These are phyloP conservation scores for Bubo scandiacus DNA, from an alignment of 2,113 vertebrate genomes.

Conservation along the genomic window DNA sequence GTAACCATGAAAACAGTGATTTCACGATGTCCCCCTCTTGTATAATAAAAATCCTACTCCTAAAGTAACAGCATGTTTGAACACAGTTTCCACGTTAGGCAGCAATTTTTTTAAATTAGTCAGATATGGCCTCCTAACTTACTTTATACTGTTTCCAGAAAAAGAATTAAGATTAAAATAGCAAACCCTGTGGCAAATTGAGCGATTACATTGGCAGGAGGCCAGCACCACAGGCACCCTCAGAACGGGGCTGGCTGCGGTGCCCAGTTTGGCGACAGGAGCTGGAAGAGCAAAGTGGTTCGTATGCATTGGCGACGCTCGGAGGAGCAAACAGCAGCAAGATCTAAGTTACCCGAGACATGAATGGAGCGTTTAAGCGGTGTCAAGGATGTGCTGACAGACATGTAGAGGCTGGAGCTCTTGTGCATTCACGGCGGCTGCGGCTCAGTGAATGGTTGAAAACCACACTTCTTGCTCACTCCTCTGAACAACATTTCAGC, in stretches of 20 bases:
- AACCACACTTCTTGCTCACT: not conserved
- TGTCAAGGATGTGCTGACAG: constrained; percentile 39
- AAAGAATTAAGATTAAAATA: constrained; percentile 17
- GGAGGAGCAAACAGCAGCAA: not conserved
- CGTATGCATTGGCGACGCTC: fast-evolving
- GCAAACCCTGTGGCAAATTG: constrained; percentile 1
- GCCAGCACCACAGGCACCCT: not conserved
- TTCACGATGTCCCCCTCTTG: not conserved
- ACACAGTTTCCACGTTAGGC: not conserved
- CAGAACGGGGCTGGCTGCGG: fast-evolving
- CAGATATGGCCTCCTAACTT: not conserved
- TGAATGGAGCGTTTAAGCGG: not conserved
- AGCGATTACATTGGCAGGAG: not conserved
- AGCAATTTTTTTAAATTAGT: not conserved
- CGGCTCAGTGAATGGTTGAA: not conserved
- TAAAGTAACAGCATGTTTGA: not conserved
- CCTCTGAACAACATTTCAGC: not conserved
- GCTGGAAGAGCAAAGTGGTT: not conserved
- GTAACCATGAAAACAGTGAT: not conserved
- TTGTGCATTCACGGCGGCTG: not conserved
- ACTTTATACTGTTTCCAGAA: not conserved
- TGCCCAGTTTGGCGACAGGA: not conserved
- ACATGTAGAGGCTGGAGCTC: not conserved
- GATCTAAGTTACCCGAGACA: not conserved
- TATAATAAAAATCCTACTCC: not conserved